Percentiles rank a stretch among this genome's conserved stretches.
Evolutionary conservation across 1,140 invertebrate genomes (phyloP).

Genomic region (Anagrus nilaparvatae): DNA sequence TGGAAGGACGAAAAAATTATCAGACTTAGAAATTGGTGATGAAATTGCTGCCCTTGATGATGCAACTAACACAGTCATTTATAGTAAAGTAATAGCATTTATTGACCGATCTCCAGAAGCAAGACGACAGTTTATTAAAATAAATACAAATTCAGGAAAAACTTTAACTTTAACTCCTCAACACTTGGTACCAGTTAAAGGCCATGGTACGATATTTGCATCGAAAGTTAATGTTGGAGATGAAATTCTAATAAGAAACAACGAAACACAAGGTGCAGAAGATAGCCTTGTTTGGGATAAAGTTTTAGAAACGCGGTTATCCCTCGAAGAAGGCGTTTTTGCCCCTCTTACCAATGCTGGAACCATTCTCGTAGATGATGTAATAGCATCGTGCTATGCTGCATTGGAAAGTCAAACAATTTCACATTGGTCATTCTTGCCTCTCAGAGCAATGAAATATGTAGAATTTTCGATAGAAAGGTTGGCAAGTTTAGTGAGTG

Average conservation of each 20-base stretch:
- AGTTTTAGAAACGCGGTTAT: constrained; percentile 50
- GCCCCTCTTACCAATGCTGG: constrained; percentile 84
- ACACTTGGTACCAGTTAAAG: constrained; percentile 59
- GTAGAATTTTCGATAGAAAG: not conserved
- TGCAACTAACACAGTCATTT: constrained; percentile 54
- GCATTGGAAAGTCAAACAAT: constrained; percentile 72
- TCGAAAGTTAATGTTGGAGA: constrained; percentile 45
- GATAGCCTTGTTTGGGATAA: constrained; percentile 41
- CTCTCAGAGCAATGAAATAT: constrained; percentile 52
- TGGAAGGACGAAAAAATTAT: constrained; percentile 44
- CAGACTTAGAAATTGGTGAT: constrained; percentile 67
- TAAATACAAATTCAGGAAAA: constrained; percentile 60
- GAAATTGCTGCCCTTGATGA: constrained; percentile 63
- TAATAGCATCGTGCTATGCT: constrained; percentile 91
- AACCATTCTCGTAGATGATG: constrained; percentile 81
- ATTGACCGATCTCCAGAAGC: constrained; percentile 66
- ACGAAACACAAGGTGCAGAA: constrained; percentile 36
- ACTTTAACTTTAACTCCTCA: constrained; percentile 71
- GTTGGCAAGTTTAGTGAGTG: not conserved
- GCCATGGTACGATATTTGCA: constrained; percentile 47
- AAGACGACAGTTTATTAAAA: constrained; percentile 56
- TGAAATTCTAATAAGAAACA: constrained; percentile 41
- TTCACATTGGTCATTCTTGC: constrained; percentile 76
- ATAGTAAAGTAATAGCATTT: constrained; percentile 81
- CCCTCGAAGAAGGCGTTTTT: constrained; percentile 62